phyloP scores from a whole-genome alignment of 2,113 vertebrate species.

The Coracopsis vasa region DNA sequence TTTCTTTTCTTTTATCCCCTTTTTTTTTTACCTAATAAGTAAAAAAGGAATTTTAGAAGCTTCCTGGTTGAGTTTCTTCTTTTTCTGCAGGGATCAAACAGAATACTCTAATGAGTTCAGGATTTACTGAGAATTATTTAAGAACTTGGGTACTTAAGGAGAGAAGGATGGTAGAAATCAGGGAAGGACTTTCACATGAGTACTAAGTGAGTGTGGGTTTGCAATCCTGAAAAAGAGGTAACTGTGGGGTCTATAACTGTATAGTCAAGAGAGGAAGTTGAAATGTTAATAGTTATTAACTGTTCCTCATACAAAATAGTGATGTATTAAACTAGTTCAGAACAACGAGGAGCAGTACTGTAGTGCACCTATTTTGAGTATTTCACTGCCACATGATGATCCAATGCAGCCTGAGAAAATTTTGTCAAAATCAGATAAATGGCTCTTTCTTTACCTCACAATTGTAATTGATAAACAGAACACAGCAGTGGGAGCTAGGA shows the following conservation, averaged over 20 bases:
- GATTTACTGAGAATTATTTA: neutral
- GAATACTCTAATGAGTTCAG: neutral
- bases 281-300: neutral
- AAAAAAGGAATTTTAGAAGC: neutral
- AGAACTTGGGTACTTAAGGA: neutral
- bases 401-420: neutral
- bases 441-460: neutral
- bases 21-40: neutral
- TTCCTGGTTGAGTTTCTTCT: neutral
- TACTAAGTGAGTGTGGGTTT: neutral
- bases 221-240: neutral
- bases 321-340: neutral
- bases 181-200: neutral
- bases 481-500: neutral
- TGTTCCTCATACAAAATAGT: neutral
- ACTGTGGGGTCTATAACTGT: neutral
- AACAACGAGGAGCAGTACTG: neutral
- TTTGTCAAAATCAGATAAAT: neutral
- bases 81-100: neutral
- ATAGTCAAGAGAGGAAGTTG: neutral
- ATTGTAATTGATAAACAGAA: neutral
- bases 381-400: neutral
- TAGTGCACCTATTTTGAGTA: neutral
- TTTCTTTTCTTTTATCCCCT: too few relatives aligned
- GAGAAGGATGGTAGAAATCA: neutral